Conservation (phyloP, 2,888 invertebrate genomes). For the Drosophila antonietae region DNA sequence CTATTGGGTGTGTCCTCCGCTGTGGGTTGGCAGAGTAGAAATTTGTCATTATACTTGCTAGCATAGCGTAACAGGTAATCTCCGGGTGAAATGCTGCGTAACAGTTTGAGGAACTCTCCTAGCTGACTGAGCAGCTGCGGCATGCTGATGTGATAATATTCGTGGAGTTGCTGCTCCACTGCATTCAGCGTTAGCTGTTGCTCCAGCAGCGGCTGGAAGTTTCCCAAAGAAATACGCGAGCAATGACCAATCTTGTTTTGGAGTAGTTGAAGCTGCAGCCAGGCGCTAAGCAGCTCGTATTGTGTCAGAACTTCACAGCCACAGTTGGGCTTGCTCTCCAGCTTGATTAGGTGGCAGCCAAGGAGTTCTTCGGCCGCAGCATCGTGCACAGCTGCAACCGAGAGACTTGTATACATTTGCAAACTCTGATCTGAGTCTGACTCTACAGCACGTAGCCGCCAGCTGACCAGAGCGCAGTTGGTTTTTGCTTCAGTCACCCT, state of each 20-base stretch:
- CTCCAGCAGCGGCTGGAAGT: constrained; percentile 64
- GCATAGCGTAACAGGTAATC: constrained; percentile 76
- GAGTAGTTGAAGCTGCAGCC: constrained; percentile 75
- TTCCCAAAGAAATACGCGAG: constrained; percentile 62
- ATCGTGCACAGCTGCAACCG: constrained; percentile 53
- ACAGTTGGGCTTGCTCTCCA: constrained; percentile 81
- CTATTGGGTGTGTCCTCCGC: constrained; percentile 56
- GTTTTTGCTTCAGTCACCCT: neutral
- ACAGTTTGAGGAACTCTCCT: constrained; percentile 70
- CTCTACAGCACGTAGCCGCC: constrained; percentile 52
- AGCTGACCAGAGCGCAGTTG: constrained; percentile 59
- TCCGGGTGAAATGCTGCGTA: constrained; percentile 62
- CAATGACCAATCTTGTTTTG: constrained; percentile 55
- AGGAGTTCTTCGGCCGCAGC: constrained; percentile 17
- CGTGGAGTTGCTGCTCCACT: constrained; percentile 66
- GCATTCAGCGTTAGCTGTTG: constrained; percentile 57
- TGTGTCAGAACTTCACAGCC: constrained; percentile 81
- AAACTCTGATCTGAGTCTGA: constrained; percentile 8
- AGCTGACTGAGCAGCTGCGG: constrained; percentile 66
- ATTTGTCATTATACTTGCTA: constrained; percentile 70
- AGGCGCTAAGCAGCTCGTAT: constrained; percentile 74
- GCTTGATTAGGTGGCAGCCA: constrained; percentile 70
- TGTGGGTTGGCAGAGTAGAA: constrained; percentile 72
- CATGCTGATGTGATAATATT: constrained; percentile 63
- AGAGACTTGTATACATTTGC: constrained; percentile 57